Percentiles rank a stretch among this genome's conserved stretches.
Evolutionary conservation across 53 echinoderm and acorn worm genomes (phyloP).

Genomic region (Luidia sarsii): DNA sequence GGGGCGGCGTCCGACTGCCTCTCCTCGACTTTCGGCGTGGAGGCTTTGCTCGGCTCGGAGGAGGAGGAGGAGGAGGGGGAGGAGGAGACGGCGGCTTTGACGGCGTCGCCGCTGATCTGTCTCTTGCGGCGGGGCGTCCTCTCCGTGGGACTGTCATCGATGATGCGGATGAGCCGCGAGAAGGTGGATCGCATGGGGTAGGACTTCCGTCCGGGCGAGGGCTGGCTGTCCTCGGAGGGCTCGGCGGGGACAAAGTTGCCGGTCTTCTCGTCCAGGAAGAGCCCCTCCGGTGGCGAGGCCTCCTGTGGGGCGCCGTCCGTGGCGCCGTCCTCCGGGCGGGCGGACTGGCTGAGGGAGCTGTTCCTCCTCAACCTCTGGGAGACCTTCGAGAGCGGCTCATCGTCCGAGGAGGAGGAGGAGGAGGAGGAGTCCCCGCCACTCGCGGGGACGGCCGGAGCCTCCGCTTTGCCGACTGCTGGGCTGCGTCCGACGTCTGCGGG

Average conservation of each 20-base stretch:
- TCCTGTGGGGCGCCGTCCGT: background rate
- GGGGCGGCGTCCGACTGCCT: background rate
- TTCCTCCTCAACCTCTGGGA: background rate
- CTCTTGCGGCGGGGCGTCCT: constrained; percentile 4
- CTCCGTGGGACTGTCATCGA: constrained; percentile 29
- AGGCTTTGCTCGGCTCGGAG: background rate
- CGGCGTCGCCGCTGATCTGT: background rate
- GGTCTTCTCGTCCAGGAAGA: constrained; percentile 29
- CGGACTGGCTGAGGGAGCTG: background rate
- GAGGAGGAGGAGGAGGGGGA: background rate
- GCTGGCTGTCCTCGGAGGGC: constrained; percentile 2
- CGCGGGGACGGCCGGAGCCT: background rate
- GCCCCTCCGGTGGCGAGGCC: no score
- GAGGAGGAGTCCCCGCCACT: background rate
- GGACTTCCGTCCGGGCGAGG: constrained; percentile 72
- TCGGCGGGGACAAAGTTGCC: constrained; percentile 10
- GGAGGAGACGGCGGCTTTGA: background rate
- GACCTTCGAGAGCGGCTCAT: background rate
- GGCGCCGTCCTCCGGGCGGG: background rate
- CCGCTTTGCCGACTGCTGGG: no score
- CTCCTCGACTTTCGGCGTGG: background rate
- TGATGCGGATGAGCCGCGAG: constrained; percentile 75
- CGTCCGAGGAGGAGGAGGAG: background rate
- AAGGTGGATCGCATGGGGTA: constrained; percentile 97
- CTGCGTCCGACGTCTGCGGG: no score